Evolutionary conservation across 2,888 invertebrate species (phyloP), one percentile per base, ranked within the genome.

Genomic region (Trachelus troglodyta): DNA sequence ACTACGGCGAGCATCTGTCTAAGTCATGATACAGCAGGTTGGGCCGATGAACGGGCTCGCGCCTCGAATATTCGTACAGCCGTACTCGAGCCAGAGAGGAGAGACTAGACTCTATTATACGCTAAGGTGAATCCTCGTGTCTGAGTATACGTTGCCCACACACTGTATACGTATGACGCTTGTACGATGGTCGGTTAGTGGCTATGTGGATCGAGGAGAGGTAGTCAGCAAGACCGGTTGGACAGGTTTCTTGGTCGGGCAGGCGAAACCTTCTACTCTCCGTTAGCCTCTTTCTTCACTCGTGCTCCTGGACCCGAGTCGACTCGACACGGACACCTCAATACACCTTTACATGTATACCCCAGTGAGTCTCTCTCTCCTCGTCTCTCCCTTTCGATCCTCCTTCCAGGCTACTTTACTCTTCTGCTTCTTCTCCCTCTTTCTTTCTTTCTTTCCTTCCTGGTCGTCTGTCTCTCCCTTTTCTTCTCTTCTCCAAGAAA

Each of bases 221-320:
- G 81, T 80, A 84, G 87, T 83, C 80, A 83, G 82, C 82, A 85
- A 86, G 86, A 90, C 90, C 90, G 90, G 90, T 90, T 86, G 83
- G 86, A 89, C 90, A 87, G 89, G 90, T 90, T 90, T 90, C 88
- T 85, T 85, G 85, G 84, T 88, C 87, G 88, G 86, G 87, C 87
- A 87, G 89, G 89, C 89, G 88, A 89, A 87, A 88, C 88, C 84
- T 86, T 87, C 86, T 84, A 85, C 69, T 69, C 87, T 87, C 88
- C 89, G 89, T 88, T 89, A 89, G 87, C 86, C 88, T 82, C 85
- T 76, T 79, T 79, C 79, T 76, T 79, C 77, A 35, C 37, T 69
- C 37, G 73, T 35, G 76, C 79, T 56, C 9, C 40, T 79, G 76
- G 79, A 74, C 76, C 37, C 78, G 73, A 78, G 73, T 69, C 76